These are phyloP conservation scores for Daboia siamensis DNA, from an alignment of 2,113 vertebrate species.

Conservation along the genomic window DNA sequence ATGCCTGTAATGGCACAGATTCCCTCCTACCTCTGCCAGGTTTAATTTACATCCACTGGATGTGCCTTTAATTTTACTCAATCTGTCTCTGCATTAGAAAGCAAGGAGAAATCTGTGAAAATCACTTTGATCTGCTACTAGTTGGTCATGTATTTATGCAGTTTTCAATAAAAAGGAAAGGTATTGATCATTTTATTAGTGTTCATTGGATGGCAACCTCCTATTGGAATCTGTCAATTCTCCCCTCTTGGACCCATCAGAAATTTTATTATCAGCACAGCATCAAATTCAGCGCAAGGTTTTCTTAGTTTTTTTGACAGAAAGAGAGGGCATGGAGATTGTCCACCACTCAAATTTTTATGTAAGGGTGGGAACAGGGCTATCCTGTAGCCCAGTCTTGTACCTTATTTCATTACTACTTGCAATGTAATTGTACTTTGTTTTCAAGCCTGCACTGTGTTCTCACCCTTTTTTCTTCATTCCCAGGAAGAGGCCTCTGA, in stretches of 20 bases:
- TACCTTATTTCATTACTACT: background rate
- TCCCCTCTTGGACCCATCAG: background rate
- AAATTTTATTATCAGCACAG: background rate
- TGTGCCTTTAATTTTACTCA: background rate
- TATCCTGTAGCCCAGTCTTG: background rate
- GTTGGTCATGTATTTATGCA: background rate
- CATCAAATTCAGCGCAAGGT: background rate
- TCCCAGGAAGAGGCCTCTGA: slow-evolving; percentile 8
- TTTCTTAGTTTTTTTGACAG: background rate
- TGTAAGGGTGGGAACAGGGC: background rate
- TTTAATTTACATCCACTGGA: background rate
- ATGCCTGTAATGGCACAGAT: background rate
- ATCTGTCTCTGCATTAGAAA: background rate
- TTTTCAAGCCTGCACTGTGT: background rate
- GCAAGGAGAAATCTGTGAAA: background rate
- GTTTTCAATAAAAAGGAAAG: background rate
- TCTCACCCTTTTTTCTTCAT: background rate
- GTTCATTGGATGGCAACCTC: background rate
- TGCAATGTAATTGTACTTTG: background rate
- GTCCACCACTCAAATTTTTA: background rate
- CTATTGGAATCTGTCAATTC: background rate
- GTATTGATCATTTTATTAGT: background rate
- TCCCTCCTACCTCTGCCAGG: background rate
- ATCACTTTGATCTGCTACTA: background rate
- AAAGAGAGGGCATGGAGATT: background rate